Evolutionary conservation across 2,888 invertebrate genomes (phyloP), one percentile per base, ranked within the genome.

Genomic region (Melikaiella ostensackeni): DNA sequence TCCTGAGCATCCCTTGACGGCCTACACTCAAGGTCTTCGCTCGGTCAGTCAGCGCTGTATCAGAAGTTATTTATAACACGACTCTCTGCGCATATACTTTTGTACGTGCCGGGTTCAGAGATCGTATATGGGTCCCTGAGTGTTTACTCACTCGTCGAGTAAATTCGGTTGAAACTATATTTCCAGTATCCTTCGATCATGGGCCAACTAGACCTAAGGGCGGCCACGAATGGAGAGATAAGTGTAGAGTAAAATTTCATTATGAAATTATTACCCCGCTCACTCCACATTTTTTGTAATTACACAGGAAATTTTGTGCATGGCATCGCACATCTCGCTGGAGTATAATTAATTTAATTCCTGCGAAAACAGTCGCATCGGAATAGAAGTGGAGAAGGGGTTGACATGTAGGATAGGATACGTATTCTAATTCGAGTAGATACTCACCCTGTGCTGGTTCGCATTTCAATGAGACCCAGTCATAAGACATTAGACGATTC

Each of bases 301-400:
- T 24, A 30, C 4, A 27, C 30, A 46, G 3, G 6, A 24, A 66
- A 70, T 70, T 70, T 70, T n/a, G 50, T 50, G 70, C 33, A 50
- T 70, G 46, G 19, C 19, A 70, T 50, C 30, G 70, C 50, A 50
- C 30, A 70, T 33, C 11, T 70, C 46, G 24, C 50, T 30, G 19
- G 70, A 70, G 50, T 33, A 50, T 50, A 70, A 70, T 70, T 70
- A 70, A 70, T 70, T 70, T 33, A 70, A 50, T 70, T 70, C 70
- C 50, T 50, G 70, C 33, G 50, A 33, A 66, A 70, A 55, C 70
- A 33, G 50, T 70, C 70, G 50, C 70, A 70, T 30, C 33, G 50
- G 13, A 46, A 19, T 70, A 30, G 33, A 50, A 70, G 30, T 33
- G 50, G 70, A 70, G 66, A 66, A 66, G 50, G 70, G 50, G 70